A percentile compares a stretch with the other conserved stretches of the same genome.
Evolutionary conservation across 2,797 vertebrate species (phyloP).

Genomic region (Muscicapa striata): DNA sequence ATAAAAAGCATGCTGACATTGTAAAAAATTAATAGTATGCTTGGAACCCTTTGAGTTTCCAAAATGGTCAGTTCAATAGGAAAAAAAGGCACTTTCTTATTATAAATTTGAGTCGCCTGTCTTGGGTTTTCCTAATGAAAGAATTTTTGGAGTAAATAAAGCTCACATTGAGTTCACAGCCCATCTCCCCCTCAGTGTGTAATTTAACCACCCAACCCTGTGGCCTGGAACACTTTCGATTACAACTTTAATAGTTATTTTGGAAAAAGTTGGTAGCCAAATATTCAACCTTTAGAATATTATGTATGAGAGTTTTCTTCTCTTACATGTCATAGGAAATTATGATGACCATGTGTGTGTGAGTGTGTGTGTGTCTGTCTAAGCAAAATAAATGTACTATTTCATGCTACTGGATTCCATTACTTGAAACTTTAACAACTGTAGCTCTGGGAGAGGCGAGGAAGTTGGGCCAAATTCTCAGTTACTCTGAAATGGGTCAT

Average conservation of each 20-base stretch:
- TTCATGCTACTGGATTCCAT: slow-evolving; percentile 56
- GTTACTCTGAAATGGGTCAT: slow-evolving; percentile 38
- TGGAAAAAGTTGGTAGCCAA: slow-evolving; percentile 64
- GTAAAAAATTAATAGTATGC: slow-evolving; percentile 73
- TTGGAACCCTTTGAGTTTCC: slow-evolving; percentile 66
- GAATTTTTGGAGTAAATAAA: slow-evolving; percentile 52
- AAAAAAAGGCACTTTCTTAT: slow-evolving; percentile 38
- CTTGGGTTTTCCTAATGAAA: slow-evolving; percentile 64
- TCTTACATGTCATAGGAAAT: slow-evolving; percentile 70
- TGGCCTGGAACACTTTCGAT: slow-evolving; percentile 62
- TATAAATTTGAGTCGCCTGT: slow-evolving; percentile 65
- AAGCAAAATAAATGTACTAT: slow-evolving; percentile 33
- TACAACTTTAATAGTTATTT: slow-evolving; percentile 67
- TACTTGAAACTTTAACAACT: slow-evolving; percentile 42
- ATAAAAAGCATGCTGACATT: slow-evolving; percentile 69
- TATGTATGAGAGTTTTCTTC: slow-evolving; percentile 57
- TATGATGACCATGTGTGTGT: neutral
- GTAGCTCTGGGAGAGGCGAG: neutral
- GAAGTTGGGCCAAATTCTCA: slow-evolving; percentile 25
- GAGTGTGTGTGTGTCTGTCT: neutral
- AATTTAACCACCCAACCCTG: slow-evolving; percentile 60
- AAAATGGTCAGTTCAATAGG: slow-evolving; percentile 45
- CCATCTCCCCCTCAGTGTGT: slow-evolving; percentile 39
- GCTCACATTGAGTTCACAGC: slow-evolving; percentile 37
- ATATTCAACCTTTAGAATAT: slow-evolving; percentile 67